phyloP scores from a whole-genome alignment of 2,797 vertebrate species.

The Austrolebias charrua region DNA sequence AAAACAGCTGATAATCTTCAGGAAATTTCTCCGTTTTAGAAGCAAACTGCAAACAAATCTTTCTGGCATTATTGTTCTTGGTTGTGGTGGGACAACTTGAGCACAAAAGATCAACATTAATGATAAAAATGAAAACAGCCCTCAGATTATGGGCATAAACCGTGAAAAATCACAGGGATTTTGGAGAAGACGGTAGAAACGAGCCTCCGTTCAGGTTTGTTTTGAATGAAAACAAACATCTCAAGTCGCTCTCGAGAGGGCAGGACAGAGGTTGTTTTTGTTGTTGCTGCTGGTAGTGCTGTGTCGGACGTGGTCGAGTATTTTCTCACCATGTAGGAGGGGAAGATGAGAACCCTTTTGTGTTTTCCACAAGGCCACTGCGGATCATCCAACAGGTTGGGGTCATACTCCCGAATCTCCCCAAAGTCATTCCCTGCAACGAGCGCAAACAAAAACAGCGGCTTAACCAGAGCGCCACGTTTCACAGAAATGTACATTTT shows the following conservation, averaged over 20 bases:
- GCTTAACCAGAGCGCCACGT: constrained; percentile 6
- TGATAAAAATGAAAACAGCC: constrained; percentile 15
- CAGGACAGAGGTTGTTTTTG: constrained; percentile 7
- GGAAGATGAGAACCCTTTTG: constrained; percentile 97
- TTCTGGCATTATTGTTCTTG: constrained; percentile 38
- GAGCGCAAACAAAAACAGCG: constrained; percentile 24
- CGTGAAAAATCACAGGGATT: constrained; percentile 4
- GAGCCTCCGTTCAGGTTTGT: constrained; percentile 3
- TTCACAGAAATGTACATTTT: neutral
- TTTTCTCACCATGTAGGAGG: constrained; percentile 97
- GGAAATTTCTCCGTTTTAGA: constrained; percentile 9
- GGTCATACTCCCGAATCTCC: constrained; percentile 93
- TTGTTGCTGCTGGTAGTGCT: constrained; percentile 6
- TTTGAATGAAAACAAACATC: constrained; percentile 25
- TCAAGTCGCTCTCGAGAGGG: constrained; percentile 16
- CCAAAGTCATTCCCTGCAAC: constrained; percentile 89
- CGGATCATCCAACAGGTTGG: constrained; percentile 97
- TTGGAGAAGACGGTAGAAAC: constrained; percentile 19
- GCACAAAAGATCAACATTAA: constrained; percentile 14
- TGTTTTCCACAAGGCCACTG: constrained; percentile 99
- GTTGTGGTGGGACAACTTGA: constrained; percentile 29
- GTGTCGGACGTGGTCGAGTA: constrained; percentile 1
- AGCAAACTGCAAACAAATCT: constrained; percentile 29
- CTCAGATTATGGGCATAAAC: neutral
- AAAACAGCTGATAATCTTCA: constrained; percentile 38